Conservation (phyloP, 2,888 invertebrate genomes). For the Geophilus truncorum region DNA sequence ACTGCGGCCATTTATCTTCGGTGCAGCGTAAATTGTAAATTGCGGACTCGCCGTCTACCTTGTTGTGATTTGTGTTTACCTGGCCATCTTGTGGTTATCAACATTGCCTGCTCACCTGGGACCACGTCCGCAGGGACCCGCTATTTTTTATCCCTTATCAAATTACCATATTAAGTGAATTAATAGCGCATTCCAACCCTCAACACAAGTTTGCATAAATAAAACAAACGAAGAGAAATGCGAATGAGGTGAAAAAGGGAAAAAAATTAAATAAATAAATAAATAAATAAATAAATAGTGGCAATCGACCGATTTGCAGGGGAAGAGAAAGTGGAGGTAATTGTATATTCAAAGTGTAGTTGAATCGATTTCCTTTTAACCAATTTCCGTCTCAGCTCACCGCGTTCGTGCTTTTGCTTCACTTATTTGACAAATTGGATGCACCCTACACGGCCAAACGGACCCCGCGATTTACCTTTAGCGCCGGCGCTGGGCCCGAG, state of each 20-base stretch:
- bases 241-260: not conserved
- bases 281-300: not conserved
- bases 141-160: not conserved
- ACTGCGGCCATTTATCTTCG: not conserved
- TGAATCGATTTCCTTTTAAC: slow-evolving; percentile 12
- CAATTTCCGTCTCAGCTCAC: not conserved
- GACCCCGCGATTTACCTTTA: not conserved
- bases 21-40: not conserved
- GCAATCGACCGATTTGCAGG: not conserved
- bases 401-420: slow-evolving; percentile 10
- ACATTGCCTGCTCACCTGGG: not conserved
- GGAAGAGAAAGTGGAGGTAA: not conserved
- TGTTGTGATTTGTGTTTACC: slow-evolving; percentile 12
- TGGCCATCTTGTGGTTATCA: slow-evolving; percentile 15
- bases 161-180: not conserved
- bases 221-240: not conserved
- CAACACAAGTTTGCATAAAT: too few species aligned
- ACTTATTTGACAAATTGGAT: slow-evolving; percentile 8
- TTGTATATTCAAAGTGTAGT: slow-evolving; percentile 13
- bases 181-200: too few species aligned
- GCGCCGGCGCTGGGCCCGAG: not conserved
- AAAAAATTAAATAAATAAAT: not conserved
- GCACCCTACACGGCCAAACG: not conserved
- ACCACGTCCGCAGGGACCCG: not conserved
- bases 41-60: not conserved